Conservation (phyloP, 1,140 invertebrate species). For the Conopomorpha cramerella region DNA sequence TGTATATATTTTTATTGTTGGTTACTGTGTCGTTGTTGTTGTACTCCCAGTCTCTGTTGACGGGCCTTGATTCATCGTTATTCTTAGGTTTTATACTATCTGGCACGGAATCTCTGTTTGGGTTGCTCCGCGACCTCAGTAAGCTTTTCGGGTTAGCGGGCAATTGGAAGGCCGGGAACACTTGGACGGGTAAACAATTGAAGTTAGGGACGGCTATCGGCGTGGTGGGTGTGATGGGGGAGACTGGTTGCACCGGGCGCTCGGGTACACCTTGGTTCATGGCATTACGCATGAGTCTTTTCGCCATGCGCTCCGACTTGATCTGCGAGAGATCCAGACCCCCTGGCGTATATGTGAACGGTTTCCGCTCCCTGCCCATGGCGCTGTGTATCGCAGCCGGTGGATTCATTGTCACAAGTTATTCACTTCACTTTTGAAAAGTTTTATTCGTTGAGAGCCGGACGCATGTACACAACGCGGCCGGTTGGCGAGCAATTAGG, state of each 20-base stretch:
- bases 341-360: conserved; percentile 92
- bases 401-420: conserved; percentile 63
- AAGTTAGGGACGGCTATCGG: conserved; percentile 38
- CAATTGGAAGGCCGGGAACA: conserved; percentile 48
- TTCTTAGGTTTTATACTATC: conserved; percentile 10
- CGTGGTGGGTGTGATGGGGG: conserved; percentile 20
- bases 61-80: too few species aligned
- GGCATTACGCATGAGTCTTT: conserved; percentile 74
- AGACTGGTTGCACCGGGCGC: conserved; percentile 30
- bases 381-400: conserved; percentile 87
- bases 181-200: conserved; percentile 50
- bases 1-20: too few species aligned
- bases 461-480: conserved; percentile 7
- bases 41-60: too few species aligned
- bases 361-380: conserved; percentile 83
- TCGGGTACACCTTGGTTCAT: conserved; percentile 61
- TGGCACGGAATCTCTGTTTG: conserved; percentile 10
- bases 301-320: conserved; percentile 85
- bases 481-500: conserved; percentile 37
- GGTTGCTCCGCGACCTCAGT: conserved; percentile 40
- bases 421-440: conserved; percentile 2
- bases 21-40: too few species aligned
- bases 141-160: conserved; percentile 54
- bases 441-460: conserved; percentile 11
- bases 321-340: conserved; percentile 91